Percentiles rank a stretch among this genome's conserved stretches.
Evolutionary conservation across 2,113 vertebrate genomes (phyloP).

Genomic region (Stercorarius parasiticus): DNA sequence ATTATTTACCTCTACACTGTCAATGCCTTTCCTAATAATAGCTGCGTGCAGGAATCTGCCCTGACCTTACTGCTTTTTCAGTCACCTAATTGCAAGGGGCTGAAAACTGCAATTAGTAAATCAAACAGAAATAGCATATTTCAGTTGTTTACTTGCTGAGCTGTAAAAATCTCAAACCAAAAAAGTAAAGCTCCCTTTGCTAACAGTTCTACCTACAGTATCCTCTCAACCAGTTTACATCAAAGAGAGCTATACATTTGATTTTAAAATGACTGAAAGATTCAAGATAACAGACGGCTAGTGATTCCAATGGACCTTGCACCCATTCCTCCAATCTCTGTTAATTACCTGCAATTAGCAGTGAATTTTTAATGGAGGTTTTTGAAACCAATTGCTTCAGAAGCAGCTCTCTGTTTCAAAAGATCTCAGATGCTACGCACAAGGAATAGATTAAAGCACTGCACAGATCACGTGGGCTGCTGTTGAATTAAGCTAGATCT

Average conservation of each 20-base stretch:
- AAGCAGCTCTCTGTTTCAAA: neutral
- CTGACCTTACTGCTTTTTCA: neutral
- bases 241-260: neutral
- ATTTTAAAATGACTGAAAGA: neutral
- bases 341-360: constrained; percentile 20
- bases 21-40: neutral
- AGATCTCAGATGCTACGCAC: neutral
- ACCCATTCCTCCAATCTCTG: neutral
- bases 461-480: neutral
- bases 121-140: neutral
- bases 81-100: neutral
- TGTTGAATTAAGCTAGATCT: neutral
- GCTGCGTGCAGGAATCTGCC: neutral
- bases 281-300: neutral
- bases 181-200: neutral
- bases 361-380: constrained; percentile 14
- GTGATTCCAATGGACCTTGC: neutral
- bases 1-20: neutral
- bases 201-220: neutral
- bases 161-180: neutral
- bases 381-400: constrained; percentile 29
- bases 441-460: neutral
- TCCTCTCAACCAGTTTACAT: neutral
- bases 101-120: constrained; percentile 25
- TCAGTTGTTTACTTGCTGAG: neutral